These are phyloP conservation scores for Channa striata DNA, from an alignment of 2,797 vertebrate species.

Conservation along the genomic window DNA sequence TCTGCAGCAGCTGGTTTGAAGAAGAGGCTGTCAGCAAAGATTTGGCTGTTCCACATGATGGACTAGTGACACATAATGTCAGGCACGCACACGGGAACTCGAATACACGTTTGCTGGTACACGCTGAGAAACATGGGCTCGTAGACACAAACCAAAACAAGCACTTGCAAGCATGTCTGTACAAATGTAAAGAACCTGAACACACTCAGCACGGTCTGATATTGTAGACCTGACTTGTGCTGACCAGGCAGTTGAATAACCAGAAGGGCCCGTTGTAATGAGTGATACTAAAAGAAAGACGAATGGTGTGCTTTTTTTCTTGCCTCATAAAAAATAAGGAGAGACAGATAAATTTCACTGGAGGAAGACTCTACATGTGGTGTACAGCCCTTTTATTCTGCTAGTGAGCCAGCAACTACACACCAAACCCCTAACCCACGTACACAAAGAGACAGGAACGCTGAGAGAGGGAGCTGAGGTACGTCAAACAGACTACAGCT, in stretches of 20 bases:
- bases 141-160: conserved; percentile 7
- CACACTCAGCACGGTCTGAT: not conserved
- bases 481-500: conserved; percentile 25
- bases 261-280: conserved; percentile 8
- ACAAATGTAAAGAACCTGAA: conserved; percentile 2
- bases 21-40: conserved; percentile 50
- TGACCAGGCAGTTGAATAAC: conserved; percentile 13
- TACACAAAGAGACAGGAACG: conserved; percentile 2
- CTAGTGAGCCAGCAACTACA: conserved; percentile 31
- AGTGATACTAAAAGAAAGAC: conserved; percentile 35
- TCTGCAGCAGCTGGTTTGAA: conserved; percentile 66
- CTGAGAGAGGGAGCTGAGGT: conserved; percentile 8
- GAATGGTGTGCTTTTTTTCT: conserved; percentile 27
- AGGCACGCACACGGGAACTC: conserved; percentile 3
- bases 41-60: conserved; percentile 46
- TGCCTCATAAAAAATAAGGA: conserved; percentile 19
- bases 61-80: conserved; percentile 23
- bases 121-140: not conserved
- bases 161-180: not conserved
- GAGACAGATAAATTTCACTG: conserved; percentile 20
- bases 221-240: conserved; percentile 2
- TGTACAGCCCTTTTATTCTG: conserved; percentile 44
- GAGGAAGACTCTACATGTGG: conserved; percentile 63
- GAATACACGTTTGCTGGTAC: not conserved
- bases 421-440: conserved; percentile 54